Evolutionary conservation across 2,888 invertebrate species (phyloP), one percentile per base, ranked within the genome.

Genomic region (Piscicola geometra): DNA sequence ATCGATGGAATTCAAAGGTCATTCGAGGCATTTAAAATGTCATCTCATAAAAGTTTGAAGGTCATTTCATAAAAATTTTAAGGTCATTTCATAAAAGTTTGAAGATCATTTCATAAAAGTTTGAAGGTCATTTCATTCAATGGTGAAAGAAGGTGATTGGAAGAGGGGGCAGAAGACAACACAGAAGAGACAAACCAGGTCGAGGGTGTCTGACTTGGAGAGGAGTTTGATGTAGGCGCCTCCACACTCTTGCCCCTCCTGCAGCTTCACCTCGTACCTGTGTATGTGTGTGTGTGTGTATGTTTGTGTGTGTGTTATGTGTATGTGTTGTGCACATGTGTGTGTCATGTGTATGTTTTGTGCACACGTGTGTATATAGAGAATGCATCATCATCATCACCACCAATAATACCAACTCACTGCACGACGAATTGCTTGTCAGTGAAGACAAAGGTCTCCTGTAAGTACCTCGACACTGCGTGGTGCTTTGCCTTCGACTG

Each of bases 161-260:
- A 52, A 18, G 21, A 15, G 21, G 71, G 12, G 5, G 69, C 36
- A 25, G n/a, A 32, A n/a, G 2, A 30, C n/a, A n/a, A n/a, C n/a
- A n/a, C n/a, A n/a, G n/a, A n/a, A n/a, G n/a, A 12, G 21, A 79
- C 83, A 80, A 79, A 85, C 86, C 83, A 96, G 88, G 83, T 90
- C 89, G 47, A 89, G 86, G 18, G 3, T 30, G 69, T 89, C 88
- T 76, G 90, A 90, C 35, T 90, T 88, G 18, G 93, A 92, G 28
- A 99, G 87, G 68, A 99, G 88, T 86, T 99, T 99, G 71, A 99
- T 87, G 86, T 99, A 99, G 12, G 97, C 95, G 15, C 99, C 99
- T 68, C 99, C 99, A 86, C 99, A 99, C 86, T 97, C 97, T 87
- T 96, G 95, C 0, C 96, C 97, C 83, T 95, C 94, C 89, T 98